Evolutionary conservation across 2,113 vertebrate species (phyloP), one percentile per base, ranked within the genome.

Genomic region (Bos taurus): DNA sequence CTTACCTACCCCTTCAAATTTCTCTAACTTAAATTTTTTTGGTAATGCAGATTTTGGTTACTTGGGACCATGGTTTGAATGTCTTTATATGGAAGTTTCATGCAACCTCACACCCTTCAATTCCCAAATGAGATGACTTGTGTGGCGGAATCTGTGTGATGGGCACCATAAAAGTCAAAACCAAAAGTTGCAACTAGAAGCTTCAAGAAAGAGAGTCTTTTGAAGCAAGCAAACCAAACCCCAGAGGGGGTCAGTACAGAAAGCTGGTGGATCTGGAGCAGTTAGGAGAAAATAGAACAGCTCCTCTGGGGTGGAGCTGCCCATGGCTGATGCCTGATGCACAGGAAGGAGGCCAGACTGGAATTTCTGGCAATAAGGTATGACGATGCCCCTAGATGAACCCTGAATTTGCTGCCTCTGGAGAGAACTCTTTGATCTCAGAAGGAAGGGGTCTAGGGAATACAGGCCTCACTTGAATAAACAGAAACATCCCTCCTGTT

Each of bases 371-470:
- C 62, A 85, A 82, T 10, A 77, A 81, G 43, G 12, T 30, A 46
- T 33, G 93, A 89, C 23, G 94, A 94, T 85, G 25, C 43, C 52
- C 78, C 15, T 86, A 7, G 36, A 93, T 59, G 54, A 90, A 92
- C 60, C 46, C 16, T 81, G 25, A 95, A 91, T 90, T 95, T 93
- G 4, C 25, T 90, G 46, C n/a, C 80, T 88, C 64, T 90, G 33
- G 57, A 93, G 71, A 97, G 30, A 46, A 80, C 88, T 15, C 11
- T 89, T 57, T 95, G 11, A 30, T 96, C 28, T 96, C 97, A 83
- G 86, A 88, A 88, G 78, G 36, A 97, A 21, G 56, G 10, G 11
- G 3, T 90, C 93, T 95, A 87, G 23, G 71, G 40, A 95, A 91
- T 62, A 74, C 5, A 93, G 52, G 16, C 25, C 62, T 84, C 30